phyloP scores from a whole-genome alignment of 2,888 invertebrate genomes.

The Mallateleia sp. region DNA sequence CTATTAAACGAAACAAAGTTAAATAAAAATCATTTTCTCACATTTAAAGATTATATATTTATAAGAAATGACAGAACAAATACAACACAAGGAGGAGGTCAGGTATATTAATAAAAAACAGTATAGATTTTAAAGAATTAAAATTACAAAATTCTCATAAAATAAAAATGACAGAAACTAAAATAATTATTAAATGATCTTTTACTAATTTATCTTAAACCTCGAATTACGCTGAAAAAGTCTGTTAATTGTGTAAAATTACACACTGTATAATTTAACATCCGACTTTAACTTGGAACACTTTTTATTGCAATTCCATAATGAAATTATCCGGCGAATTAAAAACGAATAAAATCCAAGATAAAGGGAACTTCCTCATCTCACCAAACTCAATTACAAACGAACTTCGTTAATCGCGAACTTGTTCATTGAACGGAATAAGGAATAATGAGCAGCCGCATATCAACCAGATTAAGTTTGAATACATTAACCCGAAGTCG shows the following conservation, averaged over 20 bases:
- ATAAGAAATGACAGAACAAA: conserved; percentile 17
- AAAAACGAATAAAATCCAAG: too few relatives aligned
- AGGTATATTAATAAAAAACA: conserved; percentile 18
- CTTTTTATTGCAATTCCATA: too few relatives aligned
- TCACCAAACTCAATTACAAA: conserved; percentile 26
- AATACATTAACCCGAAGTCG: conserved; percentile 20
- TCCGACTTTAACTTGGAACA: too few relatives aligned
- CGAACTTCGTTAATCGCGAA: conserved; percentile 37
- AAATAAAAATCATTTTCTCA: conserved; percentile 3
- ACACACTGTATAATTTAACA: too few relatives aligned
- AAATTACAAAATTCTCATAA: background rate
- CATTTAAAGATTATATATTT: background rate
- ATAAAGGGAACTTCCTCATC: conserved; percentile 20
- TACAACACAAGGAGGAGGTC: conserved; percentile 3
- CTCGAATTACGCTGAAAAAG: too few relatives aligned
- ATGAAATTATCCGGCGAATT: too few relatives aligned
- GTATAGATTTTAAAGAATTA: too few relatives aligned
- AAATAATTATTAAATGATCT: too few relatives aligned
- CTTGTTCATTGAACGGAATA: conserved; percentile 23
- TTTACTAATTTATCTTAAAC: too few relatives aligned
- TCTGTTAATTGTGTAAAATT: too few relatives aligned
- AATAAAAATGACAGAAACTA: too few relatives aligned
- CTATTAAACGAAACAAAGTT: conserved; percentile 35
- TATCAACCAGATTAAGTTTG: conserved; percentile 27
- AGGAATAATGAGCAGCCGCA: conserved; percentile 38